Evolutionary conservation across 2,797 vertebrate genomes (phyloP), one percentile per base, ranked within the genome.

Genomic region (Xiphorhynchus erythropygius): DNA sequence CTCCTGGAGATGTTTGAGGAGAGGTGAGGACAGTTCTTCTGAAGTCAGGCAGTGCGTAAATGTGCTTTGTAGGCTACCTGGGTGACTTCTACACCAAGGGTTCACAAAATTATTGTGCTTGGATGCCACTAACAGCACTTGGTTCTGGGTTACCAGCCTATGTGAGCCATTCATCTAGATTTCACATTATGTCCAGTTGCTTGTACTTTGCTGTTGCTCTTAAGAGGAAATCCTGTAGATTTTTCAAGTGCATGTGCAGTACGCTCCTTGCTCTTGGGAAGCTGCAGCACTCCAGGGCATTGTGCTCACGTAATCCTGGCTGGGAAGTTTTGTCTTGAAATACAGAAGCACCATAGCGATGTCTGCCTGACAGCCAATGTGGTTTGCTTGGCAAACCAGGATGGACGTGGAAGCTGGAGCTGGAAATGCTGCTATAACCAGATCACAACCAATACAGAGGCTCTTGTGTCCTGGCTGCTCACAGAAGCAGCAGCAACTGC

Each of bases 1-100:
- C 96, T 98, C 73, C 95, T 98, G 77, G 92, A 97, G 52, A 79
- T 0, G 0, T 95, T 97, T 85, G 70, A 95, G 91, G 79, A 96
- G 63, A 97, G 97, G 97, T 97, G 77, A 96, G 97, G 41, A 65
- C 63, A 56, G 9, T 56, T 83, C 47, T 91, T 74, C 39, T 57
- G 44, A 76, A 68, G n/a, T 53, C 41, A 37, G 22, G 6, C 49
- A n/a, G 1, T 35, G 30, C 2, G 0, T 77, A 62, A 75, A 52
- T 64, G 21, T 87, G 35, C 24, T 83, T 44, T 52, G 35, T 75
- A 30, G 44, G n/a, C 50, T 85, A 33, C 22, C 23, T 62, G 59
- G 10, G 32, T 27, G 6, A 32, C 39, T 84, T 80, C 47, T 62
- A 65, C 57, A 68, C 13, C 32, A 28, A 46, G 27, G 16, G 22